Evolutionary conservation across 30 jellyfish, hydroid and myxozoan genomes (phyloP), one percentile per base, ranked within the genome.

Genomic region (Rhopilema esculentum): DNA sequence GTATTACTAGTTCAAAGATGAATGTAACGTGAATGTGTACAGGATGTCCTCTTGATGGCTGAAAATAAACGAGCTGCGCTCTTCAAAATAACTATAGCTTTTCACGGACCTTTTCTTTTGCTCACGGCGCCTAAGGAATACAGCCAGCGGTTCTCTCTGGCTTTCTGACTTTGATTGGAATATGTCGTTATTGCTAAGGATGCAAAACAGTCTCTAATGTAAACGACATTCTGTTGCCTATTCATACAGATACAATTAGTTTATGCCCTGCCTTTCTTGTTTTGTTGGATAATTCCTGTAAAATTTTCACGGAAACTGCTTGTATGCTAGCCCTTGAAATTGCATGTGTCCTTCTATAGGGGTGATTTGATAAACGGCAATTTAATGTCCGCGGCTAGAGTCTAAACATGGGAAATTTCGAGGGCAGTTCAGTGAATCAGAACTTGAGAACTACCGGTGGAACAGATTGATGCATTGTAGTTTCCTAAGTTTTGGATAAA

Each of bases 401-500:
- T 66, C 90, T 27, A 80, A 80, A 80, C 90, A 80, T 65, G 66
- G 82, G 25, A 64, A 66, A 29, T 20, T 52, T 19, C 27, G 48
- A 27, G 26, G 19, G 31, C 24, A 24, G 29, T 64, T 52, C 30
- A 0, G 62, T 27, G 80, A 84, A 53, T 73, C 82, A 72, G 69
- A 16, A 66, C 75, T 70, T 63, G 87, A 65, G 53, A 64, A 74
- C 94, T 85, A 85, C 94, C 94, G 94, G 94, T 75, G 70, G 49
- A 72, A 40, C 79, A 63, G 75, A 31, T 74, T 49, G 84, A 69
- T 85, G 94, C 86, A 22, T 75, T 85, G 88, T 57, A 69, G 57
- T 40, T 20, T 50, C 21, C 63, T 75, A 53, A 52, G 27, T 32
- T 75, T 73, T 75, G 62, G 84, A 85, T 75, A 85, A 85, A 85